These are phyloP conservation scores for Bradypodion ventrale DNA, from an alignment of 2,797 vertebrate genomes.

Conservation along the genomic window DNA sequence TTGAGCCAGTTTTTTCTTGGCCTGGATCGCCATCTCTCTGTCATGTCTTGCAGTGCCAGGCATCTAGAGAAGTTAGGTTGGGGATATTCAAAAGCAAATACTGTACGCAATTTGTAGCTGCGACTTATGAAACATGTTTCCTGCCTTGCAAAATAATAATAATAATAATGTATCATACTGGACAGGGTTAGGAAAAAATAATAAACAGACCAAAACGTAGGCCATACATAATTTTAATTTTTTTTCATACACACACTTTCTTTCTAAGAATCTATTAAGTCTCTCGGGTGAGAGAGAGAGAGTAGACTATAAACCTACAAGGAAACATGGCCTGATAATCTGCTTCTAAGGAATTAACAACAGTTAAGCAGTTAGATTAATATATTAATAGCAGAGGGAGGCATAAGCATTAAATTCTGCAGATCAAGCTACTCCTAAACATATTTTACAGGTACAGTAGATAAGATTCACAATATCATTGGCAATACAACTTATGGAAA, in stretches of 20 bases:
- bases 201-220: neutral
- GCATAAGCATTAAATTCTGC: neutral
- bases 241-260: neutral
- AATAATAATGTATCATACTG: neutral
- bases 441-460: too few relatives aligned
- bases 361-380: neutral
- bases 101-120: neutral
- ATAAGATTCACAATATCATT: neutral
- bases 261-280: neutral
- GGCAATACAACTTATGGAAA: neutral
- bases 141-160: neutral
- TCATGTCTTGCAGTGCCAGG: constrained; percentile 90
- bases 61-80: constrained; percentile 74
- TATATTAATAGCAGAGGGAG: neutral
- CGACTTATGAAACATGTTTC: neutral
- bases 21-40: constrained; percentile 82
- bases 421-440: neutral
- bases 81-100: neutral
- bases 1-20: constrained; percentile 76
- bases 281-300: neutral
- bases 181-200: neutral
- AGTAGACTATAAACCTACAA: neutral
- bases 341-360: neutral
- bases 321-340: neutral
- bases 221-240: neutral